Evolutionary conservation across 2,113 vertebrate genomes (phyloP).

Genomic region (Mormyrus iriodes): DNA sequence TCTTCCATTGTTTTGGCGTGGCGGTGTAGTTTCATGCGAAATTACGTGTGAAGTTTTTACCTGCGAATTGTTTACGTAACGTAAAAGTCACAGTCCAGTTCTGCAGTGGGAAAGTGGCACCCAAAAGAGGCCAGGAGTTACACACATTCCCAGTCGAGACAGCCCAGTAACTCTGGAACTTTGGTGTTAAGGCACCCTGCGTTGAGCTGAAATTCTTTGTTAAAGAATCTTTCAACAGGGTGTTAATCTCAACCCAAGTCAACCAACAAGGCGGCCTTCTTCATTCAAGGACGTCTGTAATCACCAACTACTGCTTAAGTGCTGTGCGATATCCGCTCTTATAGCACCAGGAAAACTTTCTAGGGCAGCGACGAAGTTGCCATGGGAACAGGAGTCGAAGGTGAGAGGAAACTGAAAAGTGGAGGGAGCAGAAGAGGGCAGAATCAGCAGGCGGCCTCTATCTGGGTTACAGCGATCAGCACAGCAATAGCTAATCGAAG

Average conservation of each 20-base stretch:
- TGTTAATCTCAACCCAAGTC: not conserved
- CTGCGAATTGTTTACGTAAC: too few species aligned
- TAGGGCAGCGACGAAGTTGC: slow-evolving; percentile 52
- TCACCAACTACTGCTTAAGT: not conserved
- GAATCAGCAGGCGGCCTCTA: slow-evolving; percentile 37
- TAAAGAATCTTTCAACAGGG: not conserved
- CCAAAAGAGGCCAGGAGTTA: too few species aligned
- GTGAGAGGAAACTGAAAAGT: slow-evolving; percentile 39
- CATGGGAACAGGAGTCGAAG: slow-evolving; percentile 47
- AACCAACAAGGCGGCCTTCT: not conserved
- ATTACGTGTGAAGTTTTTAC: too few species aligned
- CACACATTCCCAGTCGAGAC: too few species aligned
- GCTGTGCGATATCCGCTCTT: not conserved
- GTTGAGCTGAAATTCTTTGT: not conserved
- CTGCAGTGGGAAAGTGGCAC: too few species aligned
- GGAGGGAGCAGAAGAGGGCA: slow-evolving; percentile 15
- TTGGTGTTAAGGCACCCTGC: not conserved
- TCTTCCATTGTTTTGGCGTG: too few species aligned
- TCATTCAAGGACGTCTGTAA: not conserved
- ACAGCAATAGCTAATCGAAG: slow-evolving; percentile 42
- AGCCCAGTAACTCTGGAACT: not conserved
- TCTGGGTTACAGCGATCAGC: slow-evolving; percentile 47
- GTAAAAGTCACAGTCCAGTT: too few species aligned
- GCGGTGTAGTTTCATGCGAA: too few species aligned
- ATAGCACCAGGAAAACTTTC: slow-evolving; percentile 1